Base-by-base conservation (phyloP, 2,888 invertebrate genomes). In the Lordiphosa andalusiaca region DNA sequence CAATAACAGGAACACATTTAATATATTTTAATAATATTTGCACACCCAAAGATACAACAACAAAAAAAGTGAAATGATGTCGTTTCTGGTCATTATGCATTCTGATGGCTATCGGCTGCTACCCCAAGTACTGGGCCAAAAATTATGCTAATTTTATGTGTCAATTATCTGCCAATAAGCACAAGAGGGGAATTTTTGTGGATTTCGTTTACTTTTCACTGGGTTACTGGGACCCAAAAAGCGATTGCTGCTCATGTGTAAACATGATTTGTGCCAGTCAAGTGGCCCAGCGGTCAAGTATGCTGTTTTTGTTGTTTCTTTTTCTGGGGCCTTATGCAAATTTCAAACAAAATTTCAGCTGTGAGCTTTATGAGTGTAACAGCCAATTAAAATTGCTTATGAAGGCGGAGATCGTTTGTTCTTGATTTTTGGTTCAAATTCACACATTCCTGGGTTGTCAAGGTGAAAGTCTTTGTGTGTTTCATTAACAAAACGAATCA, bases 131-230 rank as follows among this genome's bases (percentile, higher is more conserved):
- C 72, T 58, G 68, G 70, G 64, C 68, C 67, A 37, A 78, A 86
- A 84, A 86, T 86, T 87, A 87, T 87, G 87, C 72, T 81, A 87
- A 87, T 87, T 87, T 87, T 86, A 84, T 87, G 84, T 86, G 87
- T 87, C 87, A 87, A 87, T 87, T 87, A 86, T 86, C 85, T 86
- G 86, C 78, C 87, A 84, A 87, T 87, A 86, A 87, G 84, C 74
- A 68, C 71, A 59, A 42, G 53, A 40, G 30, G 37, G 40, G 38
- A 38, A 55, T 44, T 68, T 52, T 35, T 13, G 44, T 21, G 12
- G n/a, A 19, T n/a, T 30, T 30, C 30, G 12, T 54, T 23, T 56
- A 51, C 40, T 62, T 69, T 63, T 71, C 53, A 30, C 30, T 30
- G 68, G 71, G 67, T 67, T 72, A 65, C 58, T 69, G 33, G 54